These are phyloP conservation scores for Halcyon chelicuti DNA, from an alignment of 2,797 vertebrate species.

Conservation along the genomic window DNA sequence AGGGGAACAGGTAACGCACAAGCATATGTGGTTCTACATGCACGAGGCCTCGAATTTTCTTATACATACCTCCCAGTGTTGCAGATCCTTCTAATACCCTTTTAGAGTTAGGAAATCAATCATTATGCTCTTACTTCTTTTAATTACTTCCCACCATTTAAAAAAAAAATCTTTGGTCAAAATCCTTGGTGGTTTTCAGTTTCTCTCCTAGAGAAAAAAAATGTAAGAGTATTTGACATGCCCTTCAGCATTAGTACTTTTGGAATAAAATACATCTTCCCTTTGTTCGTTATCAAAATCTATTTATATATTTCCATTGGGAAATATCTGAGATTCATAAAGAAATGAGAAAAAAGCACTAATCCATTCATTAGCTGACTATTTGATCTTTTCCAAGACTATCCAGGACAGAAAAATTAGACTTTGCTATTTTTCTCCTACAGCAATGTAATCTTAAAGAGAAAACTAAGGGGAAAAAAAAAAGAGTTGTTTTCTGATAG, in stretches of 20 bases:
- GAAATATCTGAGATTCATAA: conserved; percentile 45
- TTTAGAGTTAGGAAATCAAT: neutral
- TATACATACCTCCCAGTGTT: neutral
- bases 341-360: conserved; percentile 7
- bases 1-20: neutral
- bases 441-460: neutral
- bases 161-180: neutral
- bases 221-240: conserved; percentile 1
- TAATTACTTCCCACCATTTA: conserved; percentile 12
- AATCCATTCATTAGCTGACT: conserved; percentile 49
- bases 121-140: neutral
- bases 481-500: neutral
- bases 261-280: conserved; percentile 34
- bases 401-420: neutral
- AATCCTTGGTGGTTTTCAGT: conserved; percentile 1
- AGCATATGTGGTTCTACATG: neutral
- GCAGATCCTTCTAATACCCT: neutral
- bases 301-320: conserved; percentile 57
- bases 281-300: conserved; percentile 49
- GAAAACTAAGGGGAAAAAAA: neutral
- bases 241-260: conserved; percentile 41
- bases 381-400: conserved; percentile 57
- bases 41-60: neutral
- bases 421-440: neutral
- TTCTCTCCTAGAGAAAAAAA: neutral